A percentile compares a stretch with the other conserved stretches of the same genome.
These are phyloP conservation scores for Lepisosteus osseus DNA, from an alignment of 2,113 vertebrate genomes.

Conservation along the genomic window DNA sequence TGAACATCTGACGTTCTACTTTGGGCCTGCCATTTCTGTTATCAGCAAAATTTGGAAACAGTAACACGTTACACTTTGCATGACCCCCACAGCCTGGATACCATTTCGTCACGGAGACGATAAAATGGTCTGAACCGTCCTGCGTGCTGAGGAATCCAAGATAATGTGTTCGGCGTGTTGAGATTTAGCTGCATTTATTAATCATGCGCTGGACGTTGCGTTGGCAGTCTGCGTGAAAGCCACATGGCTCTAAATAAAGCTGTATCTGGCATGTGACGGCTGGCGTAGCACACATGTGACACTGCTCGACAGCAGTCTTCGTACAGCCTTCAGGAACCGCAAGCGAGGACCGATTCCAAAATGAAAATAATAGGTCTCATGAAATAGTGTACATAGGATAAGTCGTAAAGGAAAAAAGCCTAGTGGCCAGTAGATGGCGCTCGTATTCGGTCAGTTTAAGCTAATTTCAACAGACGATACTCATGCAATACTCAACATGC, in stretches of 20 bases:
- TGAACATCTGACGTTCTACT: neutral
- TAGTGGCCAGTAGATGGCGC: slow-evolving; percentile 1
- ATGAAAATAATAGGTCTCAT: neutral
- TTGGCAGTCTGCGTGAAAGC: slow-evolving; percentile 41
- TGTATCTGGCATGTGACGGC: slow-evolving; percentile 53
- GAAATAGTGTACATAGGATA: too few species aligned
- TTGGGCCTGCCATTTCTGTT: neutral
- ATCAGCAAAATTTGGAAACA: neutral
- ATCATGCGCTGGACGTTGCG: slow-evolving; percentile 45
- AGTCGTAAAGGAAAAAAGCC: neutral
- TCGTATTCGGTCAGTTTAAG: neutral
- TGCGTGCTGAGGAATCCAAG: too few species aligned
- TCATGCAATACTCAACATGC: neutral
- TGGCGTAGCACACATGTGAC: slow-evolving; percentile 40
- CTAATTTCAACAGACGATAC: neutral
- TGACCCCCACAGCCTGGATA: neutral
- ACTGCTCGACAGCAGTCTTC: neutral
- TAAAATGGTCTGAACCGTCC: neutral
- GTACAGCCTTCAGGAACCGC: neutral
- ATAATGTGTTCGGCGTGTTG: neutral
- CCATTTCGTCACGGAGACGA: neutral
- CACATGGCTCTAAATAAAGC: slow-evolving; percentile 51
- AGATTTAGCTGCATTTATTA: slow-evolving; percentile 28
- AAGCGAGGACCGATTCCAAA: neutral
- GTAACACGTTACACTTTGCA: slow-evolving; percentile 1